Evolutionary conservation across 2,888 invertebrate genomes (phyloP).

Genomic region (Lymantria dispar): DNA sequence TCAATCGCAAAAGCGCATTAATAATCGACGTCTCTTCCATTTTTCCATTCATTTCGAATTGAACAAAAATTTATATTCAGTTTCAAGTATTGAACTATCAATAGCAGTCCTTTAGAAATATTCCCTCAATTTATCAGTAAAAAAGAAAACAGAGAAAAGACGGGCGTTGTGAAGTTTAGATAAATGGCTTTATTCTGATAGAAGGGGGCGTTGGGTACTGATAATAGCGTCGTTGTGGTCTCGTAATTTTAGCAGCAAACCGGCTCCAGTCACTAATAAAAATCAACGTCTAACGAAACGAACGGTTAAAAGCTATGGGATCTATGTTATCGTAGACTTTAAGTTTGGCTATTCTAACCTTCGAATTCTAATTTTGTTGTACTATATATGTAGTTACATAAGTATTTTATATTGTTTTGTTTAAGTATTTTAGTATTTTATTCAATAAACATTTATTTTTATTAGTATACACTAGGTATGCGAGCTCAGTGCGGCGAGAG

Average conservation of each 20-base stretch:
- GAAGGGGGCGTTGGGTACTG: conserved; percentile 29
- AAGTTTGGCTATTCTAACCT: not conserved
- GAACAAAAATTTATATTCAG: conserved; percentile 10
- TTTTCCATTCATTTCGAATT: conserved; percentile 5
- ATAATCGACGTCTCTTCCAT: conserved; percentile 4
- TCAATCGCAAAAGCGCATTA: conserved; percentile 6
- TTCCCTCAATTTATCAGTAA: conserved; percentile 22
- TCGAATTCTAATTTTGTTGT: no score
- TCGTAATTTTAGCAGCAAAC: not conserved
- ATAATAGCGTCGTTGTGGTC: conserved; percentile 31
- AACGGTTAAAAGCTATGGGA: conserved; percentile 1
- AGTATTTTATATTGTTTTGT: no score
- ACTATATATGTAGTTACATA: no score
- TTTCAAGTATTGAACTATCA: conserved; percentile 7
- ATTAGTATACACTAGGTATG: no score
- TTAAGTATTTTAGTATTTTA: no score
- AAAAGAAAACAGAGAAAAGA: conserved; percentile 20
- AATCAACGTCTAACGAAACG: conserved; percentile 4
- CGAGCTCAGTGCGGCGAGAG: no score
- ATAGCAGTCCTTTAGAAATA: conserved; percentile 11
- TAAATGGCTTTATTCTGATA: conserved; percentile 47
- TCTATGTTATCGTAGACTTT: not conserved
- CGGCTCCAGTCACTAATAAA: conserved; percentile 5
- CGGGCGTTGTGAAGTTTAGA: conserved; percentile 29
- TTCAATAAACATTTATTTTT: no score